Evolutionary conservation across 2,113 vertebrate species (phyloP).

Genomic region (Ornithorhynchus anatinus): DNA sequence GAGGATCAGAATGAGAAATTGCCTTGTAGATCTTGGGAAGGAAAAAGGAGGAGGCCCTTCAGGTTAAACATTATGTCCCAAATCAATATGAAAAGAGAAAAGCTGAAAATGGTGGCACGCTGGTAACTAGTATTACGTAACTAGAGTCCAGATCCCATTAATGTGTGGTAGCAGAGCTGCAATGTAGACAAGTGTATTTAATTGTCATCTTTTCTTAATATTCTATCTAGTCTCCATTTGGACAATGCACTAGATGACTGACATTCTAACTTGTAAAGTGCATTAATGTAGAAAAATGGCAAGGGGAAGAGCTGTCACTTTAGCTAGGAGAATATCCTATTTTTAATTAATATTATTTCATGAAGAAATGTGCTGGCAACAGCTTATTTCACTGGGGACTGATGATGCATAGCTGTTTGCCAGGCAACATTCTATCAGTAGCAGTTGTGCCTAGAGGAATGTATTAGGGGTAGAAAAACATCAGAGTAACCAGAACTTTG

Average conservation of each 20-base stretch:
- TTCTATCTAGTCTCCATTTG: slow-evolving; percentile 16
- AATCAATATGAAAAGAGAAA: slow-evolving; percentile 4
- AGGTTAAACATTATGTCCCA: neutral
- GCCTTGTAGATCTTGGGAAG: too few species aligned
- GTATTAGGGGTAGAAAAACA: neutral
- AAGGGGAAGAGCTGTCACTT: slow-evolving; percentile 40
- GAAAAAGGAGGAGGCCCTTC: too few species aligned
- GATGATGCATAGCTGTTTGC: slow-evolving; percentile 17
- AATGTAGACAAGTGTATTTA: slow-evolving; percentile 5
- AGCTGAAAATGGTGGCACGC: neutral
- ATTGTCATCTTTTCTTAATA: slow-evolving; percentile 19
- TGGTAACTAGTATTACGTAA: neutral
- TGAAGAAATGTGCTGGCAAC: slow-evolving; percentile 43
- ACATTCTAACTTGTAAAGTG: slow-evolving; percentile 22
- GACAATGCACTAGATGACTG: neutral
- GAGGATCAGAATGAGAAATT: too few species aligned
- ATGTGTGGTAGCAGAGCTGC: neutral
- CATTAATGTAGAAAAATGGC: slow-evolving; percentile 38
- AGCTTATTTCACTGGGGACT: slow-evolving; percentile 45
- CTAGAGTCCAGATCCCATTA: slow-evolving; percentile 13
- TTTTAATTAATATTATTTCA: slow-evolving; percentile 53
- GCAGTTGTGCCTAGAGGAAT: neutral
- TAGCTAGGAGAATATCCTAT: slow-evolving; percentile 22
- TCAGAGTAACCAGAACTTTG: neutral
- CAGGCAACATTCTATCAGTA: neutral